These are phyloP conservation scores for Lordiphosa collinella DNA, from an alignment of 1,140 invertebrate species.

Conservation along the genomic window DNA sequence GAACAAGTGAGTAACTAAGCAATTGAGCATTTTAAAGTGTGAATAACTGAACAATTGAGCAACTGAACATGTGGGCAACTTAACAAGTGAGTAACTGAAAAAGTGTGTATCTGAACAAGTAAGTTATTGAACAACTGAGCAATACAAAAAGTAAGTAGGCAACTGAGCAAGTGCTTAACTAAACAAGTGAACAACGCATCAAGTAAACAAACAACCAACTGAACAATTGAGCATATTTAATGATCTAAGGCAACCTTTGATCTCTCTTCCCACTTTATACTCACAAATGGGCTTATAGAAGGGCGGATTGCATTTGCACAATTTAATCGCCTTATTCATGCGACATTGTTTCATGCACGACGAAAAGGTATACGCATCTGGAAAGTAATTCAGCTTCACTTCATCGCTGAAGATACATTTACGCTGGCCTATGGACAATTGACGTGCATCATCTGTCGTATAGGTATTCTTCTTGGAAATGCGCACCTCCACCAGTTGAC, in stretches of 20 bases:
- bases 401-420: conserved; percentile 86
- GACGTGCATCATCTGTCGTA: conserved; percentile 85
- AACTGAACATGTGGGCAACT: too few relatives aligned
- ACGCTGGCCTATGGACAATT: conserved; percentile 84
- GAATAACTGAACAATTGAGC: too few relatives aligned
- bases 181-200: neutral
- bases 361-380: conserved; percentile 84
- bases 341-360: conserved; percentile 86
- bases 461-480: conserved; percentile 87
- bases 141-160: too few relatives aligned
- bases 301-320: conserved; percentile 85
- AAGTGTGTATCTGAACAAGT: too few relatives aligned
- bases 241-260: too few relatives aligned
- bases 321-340: conserved; percentile 82
- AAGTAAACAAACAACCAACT: neutral
- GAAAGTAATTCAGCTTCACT: conserved; percentile 81
- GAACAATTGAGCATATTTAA: neutral
- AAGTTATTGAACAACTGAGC: too few relatives aligned
- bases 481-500: conserved; percentile 82
- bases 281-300: conserved; percentile 83
- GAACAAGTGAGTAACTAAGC: too few relatives aligned
- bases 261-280: too few relatives aligned
- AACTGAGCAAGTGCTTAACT: neutral
- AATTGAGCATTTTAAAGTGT: too few relatives aligned
- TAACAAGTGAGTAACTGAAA: too few relatives aligned